Base-by-base conservation (phyloP, 1,140 invertebrate species). In the Chymomyza costata region DNA sequence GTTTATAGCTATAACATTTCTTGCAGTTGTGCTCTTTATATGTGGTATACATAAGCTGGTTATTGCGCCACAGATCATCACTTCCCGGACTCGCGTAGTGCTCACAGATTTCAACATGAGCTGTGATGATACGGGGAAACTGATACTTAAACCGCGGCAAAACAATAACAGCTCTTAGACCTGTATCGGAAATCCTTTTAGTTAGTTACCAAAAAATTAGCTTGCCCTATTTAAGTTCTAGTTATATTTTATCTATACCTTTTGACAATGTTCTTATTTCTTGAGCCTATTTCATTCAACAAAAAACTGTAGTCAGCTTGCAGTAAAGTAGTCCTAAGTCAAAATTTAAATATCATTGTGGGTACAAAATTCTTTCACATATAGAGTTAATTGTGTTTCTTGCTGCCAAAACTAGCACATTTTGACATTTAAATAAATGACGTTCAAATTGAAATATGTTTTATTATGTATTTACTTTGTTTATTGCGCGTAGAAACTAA, bases 81-180 rank as follows among this genome's bases (percentile, higher is more conserved):
- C 96, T 2, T 92, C 94, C 1, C 87, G 97, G 57, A 95, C 95
- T 17, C 88, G 96, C 34, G 91, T 89, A 31, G 96, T 98, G 0
- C 89, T 99, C 17, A 91, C 91, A 25, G 96, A 98, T 86, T 99
- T 98, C 85, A 98, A 97, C 85, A 97, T 98, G 95, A 97, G 95
- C 37, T 99, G 96, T 88, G 97, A 98, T 87, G 96, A 99, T 82
- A 96, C 95, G 46, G 95, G 96, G 56, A 95, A 96, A 86, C 87
- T 96, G 10, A 96, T 97, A 61, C 86, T 96, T 0, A 95, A 95
- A 85, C 94, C 94, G 3, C 85, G 93, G 40, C 92, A 92, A 10
- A 89, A 91, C 17, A 87, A 86, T 62, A 85, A 80, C 59, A 70
- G 54, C 40, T 54, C 73, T 55, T 80, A 50, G 81, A 13, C 17